Evolutionary conservation across 2,797 vertebrate genomes (phyloP).

Genomic region (Pelodytes ibericus): DNA sequence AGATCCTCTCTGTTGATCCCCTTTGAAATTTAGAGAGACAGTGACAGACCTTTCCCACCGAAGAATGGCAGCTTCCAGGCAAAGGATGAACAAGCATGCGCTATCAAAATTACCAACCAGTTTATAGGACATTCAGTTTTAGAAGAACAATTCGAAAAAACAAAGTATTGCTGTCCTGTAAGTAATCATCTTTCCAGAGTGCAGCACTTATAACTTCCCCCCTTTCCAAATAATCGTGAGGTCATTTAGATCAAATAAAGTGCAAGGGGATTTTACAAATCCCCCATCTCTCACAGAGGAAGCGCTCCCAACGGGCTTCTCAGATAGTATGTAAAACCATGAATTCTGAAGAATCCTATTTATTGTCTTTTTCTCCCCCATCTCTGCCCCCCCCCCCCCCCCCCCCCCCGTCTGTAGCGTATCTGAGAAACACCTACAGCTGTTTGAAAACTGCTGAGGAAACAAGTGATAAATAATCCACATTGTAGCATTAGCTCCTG

Average conservation of each 20-base stretch:
- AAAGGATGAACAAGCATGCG: too few relatives aligned
- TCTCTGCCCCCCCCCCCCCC: not conserved
- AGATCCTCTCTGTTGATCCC: too few relatives aligned
- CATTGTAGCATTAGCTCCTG: constrained; percentile 26
- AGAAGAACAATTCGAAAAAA: too few relatives aligned
- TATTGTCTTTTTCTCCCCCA: not conserved
- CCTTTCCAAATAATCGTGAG: not conserved
- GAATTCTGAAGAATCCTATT: constrained; percentile 4
- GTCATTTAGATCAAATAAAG: not conserved
- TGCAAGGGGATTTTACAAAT: not conserved
- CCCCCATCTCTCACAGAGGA: not conserved
- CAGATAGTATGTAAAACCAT: not conserved
- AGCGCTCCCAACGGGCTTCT: not conserved
- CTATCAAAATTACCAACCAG: too few relatives aligned
- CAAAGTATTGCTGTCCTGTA: too few relatives aligned
- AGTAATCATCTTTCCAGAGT: too few relatives aligned
- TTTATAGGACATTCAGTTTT: too few relatives aligned
- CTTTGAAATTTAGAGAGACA: too few relatives aligned
- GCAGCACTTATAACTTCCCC: too few relatives aligned
- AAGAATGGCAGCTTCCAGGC: too few relatives aligned
- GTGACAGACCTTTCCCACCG: too few relatives aligned
- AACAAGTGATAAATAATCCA: constrained; percentile 44
- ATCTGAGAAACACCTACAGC: constrained; percentile 44
- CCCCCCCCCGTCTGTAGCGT: constrained; percentile 3
- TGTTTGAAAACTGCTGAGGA: constrained; percentile 32